Base-by-base conservation (phyloP, 1,140 invertebrate genomes). In the Drosophila lacertosa region DNA sequence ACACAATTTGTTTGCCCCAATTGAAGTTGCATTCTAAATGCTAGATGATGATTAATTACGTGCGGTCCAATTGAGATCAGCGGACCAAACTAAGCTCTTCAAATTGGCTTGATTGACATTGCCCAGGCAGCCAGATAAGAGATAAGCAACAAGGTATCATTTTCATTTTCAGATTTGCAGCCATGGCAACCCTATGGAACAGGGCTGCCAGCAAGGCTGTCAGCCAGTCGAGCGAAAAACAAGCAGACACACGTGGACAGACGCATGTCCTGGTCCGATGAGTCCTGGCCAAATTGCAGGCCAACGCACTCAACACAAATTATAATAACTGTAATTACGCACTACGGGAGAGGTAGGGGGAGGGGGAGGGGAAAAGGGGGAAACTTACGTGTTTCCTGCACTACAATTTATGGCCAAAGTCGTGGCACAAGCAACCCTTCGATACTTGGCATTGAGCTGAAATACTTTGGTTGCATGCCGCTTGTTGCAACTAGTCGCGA, bases 301-400 rank as follows among this genome's bases (percentile, higher is more conserved):
- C 20, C 72, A 53, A n/a, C n/a, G 77, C 77, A 86, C 83, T 86
- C 83, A 86, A 82, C 82, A 82, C 82, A 86, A 86, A 86, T 88
- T 88, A 88, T 86, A 86, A 86, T 88, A 86, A 88, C 82, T 77
- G 78, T 86, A 86, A 86, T 86, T 86, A 86, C 82, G 57, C 71
- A 70, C 63, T n/a, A n/a, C n/a, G n/a, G n/a, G n/a, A 71, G 62
- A 62, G 44, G 40, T 22, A 50, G 22, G 5, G 48, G 22, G 5
- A 26, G 47, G 37, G 44, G 16, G 33, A 6, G 10, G n/a, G 16
- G 37, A 50, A 24, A n/a, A 11, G 53, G 58, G 58, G 15, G 48
- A 66, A 77, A 82, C 77, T 75, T 88, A 74, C 70, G 74, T 77
- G 66, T 77, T 84, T 63, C 47, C 73, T 73, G 64, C 77, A 88